Base-by-base conservation (phyloP, 2,888 invertebrate species). In the Morpho achilles region DNA sequence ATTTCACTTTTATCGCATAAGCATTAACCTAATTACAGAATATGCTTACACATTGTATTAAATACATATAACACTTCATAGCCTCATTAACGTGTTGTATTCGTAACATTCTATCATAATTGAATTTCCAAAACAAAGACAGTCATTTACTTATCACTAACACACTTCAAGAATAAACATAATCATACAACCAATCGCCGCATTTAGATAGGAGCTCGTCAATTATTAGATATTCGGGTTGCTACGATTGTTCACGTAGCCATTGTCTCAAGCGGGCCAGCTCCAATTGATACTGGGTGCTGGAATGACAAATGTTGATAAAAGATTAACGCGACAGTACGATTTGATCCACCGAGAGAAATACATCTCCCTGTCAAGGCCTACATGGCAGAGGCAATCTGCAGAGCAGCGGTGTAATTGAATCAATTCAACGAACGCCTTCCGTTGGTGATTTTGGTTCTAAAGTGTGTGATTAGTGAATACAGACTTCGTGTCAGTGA, bases 271-370 rank as follows among this genome's bases (percentile, higher is more conserved):
- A 67, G 65, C 59, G 57, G 67, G 67, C 69, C 66, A 67, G 68
- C 68, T 66, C 66, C 63, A 65, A 70, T 76, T 73, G 77, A 75
- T 74, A 78, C 69, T 69, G 73, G 74, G 72, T 77, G 79, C 75
- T 73, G 79, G 71, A 70, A 71, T 76, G 80, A 77, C 76, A 68
- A 68, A 60, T 62, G 69, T 73, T 87, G 89, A 89, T 90, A 90
- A 88, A 79, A 87, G 88, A 88, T 87, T 85, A 82, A 70, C 72
- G 73, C 70, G 75, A 77, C 76, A 88, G 88, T 89, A 82, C 79
- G 81, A 81, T 72, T 83, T 82, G 75, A 79, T 83, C 79, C 80
- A 76, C 76, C 65, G 76, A 60, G 70, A 65, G 67, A 79, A 75
- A 73, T 78, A 71, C 82, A 81, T 74, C 80, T 76, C 76, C 61